Evolutionary conservation across 2,113 vertebrate species (phyloP), one percentile per base, ranked within the genome.

Genomic region (Perca fluviatilis): DNA sequence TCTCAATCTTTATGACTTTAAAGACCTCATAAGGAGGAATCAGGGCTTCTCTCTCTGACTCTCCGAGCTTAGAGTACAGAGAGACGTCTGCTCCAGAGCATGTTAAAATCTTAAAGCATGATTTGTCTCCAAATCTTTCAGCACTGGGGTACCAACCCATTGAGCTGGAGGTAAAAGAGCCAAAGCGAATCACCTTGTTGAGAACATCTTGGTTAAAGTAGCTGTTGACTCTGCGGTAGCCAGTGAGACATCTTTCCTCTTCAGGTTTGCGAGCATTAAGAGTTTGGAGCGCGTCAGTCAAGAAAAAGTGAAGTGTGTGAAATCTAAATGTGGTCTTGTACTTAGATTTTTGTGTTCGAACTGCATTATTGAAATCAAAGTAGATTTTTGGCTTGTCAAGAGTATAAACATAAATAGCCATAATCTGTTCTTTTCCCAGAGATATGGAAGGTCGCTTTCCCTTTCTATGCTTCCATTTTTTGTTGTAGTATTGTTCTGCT

Each of bases 21-120:
- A 89, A 91, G 3, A 81, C 69, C 58, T 91, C 89, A 18, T 87
- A 86, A n/a, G 89, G 89, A 57, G 89, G 86, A 71, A 90, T 83
- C 40, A 88, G 43, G 4, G 8, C 75, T 56, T 90, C 89, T 53
- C 67, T 62, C 13, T 86, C 89, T 0, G 40, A 14, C 16, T 90
- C 81, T 0, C 80, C 72, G 2, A 80, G 16, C 56, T 57, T 72
- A 0, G 86, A 90, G 56, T 23, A 87, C 16, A 68, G n/a, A 0
- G 86, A 90, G 49, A 91, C 8, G 16, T 86, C 79, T 10, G 69
- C 86, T 63, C 87, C 83, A 2, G 1, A 77, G 33, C 89, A 89
- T 0, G 85, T 87, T 11, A 40, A 0, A 2, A 91, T 76, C 40
- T 89, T 57, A 74, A 87, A 91, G 74, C 89, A 91, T 0, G 85